Conservation (phyloP, 2,797 vertebrate species). For the Kryptolebias ocellatus region DNA sequence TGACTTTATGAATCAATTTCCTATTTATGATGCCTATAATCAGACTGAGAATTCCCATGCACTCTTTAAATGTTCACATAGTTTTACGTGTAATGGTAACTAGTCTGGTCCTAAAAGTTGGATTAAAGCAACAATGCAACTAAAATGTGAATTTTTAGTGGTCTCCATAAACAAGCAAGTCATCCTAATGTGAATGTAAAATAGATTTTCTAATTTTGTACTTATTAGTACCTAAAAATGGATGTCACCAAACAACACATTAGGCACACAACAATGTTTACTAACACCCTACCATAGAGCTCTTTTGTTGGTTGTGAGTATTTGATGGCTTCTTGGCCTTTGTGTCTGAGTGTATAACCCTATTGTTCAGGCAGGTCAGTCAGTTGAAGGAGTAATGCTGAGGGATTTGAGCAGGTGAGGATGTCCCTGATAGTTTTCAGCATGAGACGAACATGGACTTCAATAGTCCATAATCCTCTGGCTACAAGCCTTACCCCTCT, state of each 20-base stretch:
- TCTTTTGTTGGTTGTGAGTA: constrained; percentile 10
- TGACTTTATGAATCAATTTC: constrained; percentile 57
- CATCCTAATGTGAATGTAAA: neutral
- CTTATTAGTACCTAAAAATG: neutral
- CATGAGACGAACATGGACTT: constrained; percentile 73
- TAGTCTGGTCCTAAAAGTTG: constrained; percentile 9
- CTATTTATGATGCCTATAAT: constrained; percentile 58
- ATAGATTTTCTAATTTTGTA: neutral
- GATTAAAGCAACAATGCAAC: neutral
- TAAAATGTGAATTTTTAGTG: no score
- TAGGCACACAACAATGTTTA: neutral
- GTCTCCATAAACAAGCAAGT: neutral
- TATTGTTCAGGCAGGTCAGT: constrained; percentile 65
- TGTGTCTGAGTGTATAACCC: constrained; percentile 38
- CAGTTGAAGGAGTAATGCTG: constrained; percentile 65
- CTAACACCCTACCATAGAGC: neutral
- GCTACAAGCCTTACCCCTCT: constrained; percentile 72
- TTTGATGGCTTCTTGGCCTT: constrained; percentile 22
- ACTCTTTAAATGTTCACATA: constrained; percentile 21
- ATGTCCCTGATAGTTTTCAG: constrained; percentile 78
- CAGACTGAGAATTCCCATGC: constrained; percentile 46
- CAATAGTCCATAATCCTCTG: constrained; percentile 74
- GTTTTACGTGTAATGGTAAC: constrained; percentile 32
- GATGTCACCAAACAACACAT: neutral
- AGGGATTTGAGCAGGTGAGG: constrained; percentile 80